Base-by-base conservation (phyloP, 2,113 vertebrate species). In the Ammospiza caudacuta region DNA sequence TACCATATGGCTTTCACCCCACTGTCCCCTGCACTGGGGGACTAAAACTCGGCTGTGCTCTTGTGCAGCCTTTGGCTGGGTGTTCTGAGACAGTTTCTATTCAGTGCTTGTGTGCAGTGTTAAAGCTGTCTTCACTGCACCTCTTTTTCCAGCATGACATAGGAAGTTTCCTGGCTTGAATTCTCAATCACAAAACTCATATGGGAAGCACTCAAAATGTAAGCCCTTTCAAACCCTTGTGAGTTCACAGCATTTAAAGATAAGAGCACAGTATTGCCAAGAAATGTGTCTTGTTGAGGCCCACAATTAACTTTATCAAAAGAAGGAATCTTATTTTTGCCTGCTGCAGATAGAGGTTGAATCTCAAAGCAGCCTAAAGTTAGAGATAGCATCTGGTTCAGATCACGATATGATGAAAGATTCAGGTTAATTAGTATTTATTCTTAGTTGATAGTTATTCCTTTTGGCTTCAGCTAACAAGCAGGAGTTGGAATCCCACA, bases 391-490 rank as follows among this genome's bases (percentile, higher is more conserved):
- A 5, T 93, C 94, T 95, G 89, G 66, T 89, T 94, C 52, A 79
- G 91, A 94, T 96, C 83, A 91, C 5, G 62, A 94, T 92, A 84
- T 0, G 20, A 75, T 84, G 80, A 70, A 94, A 77, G 80, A 83
- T 84, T 89, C 89, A 64, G 89, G 91, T 93, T 97, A 94, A 94
- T 86, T 95, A 87, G 57, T 89, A 81, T 87, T 95, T 94, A 84
- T 91, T 91, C 86, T 92, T 80, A 84, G 76, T 89, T 92, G 70
- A 74, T 61, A 76, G 46, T 59, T 83, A 89, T 27, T 84, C 47
- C 52, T 87, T 95, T 84, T 74, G 64, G 83, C 55, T 94, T 75
- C 33, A 92, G 73, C 61, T 89, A 84, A 68, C 25, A 78, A 73
- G 77, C 77, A 74, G 35, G 69, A 89, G 35, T 17, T 81, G 57